Base-by-base conservation (phyloP, 2,113 vertebrate species). In the Dissostichus mawsoni region DNA sequence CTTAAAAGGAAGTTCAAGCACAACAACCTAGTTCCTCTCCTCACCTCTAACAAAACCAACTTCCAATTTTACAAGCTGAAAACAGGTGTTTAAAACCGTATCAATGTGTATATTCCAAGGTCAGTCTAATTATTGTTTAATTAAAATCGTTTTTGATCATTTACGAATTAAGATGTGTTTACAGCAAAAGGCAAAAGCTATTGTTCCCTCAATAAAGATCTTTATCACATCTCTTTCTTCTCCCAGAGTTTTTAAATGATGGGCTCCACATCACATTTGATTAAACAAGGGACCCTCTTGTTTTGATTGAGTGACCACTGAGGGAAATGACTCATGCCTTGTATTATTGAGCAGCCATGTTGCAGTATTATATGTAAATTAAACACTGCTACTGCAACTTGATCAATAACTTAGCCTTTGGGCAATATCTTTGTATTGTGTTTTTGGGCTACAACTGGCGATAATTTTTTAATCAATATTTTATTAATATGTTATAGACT, bases 121-220 rank as follows among this genome's bases (percentile, higher is more conserved):
- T 53, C 17, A 9, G 17, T 41, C 20, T 41, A 20, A 53, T 20
- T 9, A 53, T 14, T 13, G n/a, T 41, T 18, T 33, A 11, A 25
- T 25, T 4, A 1, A 23, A 70, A 48, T 25, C 2, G n/a, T 14
- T 8, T 57, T 47, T 17, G 11, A 36, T 16, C 4, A 63, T 51
- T 1, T 51, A 41, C 11, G 1, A 56, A 10, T 44, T 14, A 14
- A 55, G 12, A 29, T 65, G 48, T 73, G n/a, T 74, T 64, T 18
- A 66, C 25, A 74, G 44, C 17, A 47, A 57, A 64, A 33, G 13
- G 8, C 29, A 52, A 25, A 50, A 14, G 66, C 62, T 33, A 69
- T 69, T 81, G 36, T 78, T 72, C 23, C 13, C 47, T 63, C 55
- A 77, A 71, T 57, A 9, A 48, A 74, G 68, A 71, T 79, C 16